Base-by-base conservation (phyloP, 2,113 vertebrate species). In the Colaptes auratus region DNA sequence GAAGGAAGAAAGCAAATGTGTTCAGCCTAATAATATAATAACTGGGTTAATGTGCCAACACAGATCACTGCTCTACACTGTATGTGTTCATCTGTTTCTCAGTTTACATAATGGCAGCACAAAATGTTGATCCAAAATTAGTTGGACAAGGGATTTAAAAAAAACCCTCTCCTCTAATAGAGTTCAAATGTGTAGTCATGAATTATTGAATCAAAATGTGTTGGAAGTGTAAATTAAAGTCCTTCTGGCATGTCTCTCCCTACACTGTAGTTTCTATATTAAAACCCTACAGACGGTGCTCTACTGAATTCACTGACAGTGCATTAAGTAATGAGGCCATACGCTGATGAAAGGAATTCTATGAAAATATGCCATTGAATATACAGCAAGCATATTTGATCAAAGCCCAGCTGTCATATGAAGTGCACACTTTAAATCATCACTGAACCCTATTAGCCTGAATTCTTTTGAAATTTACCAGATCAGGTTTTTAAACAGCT, bases 221-320 rank as follows among this genome's bases (percentile, higher is more conserved):
- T 94, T 95, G 85, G 88, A 95, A 96, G 48, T 95, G 93, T 88
- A 95, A 96, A 96, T 96, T 78, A 75, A 90, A 81, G 82, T 92
- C 85, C 76, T 91, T 78, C 80, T 0, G 4, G 52, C 76, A 28
- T 61, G 61, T 75, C 61, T 92, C 44, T 82, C 35, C 33, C 69
- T 61, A 2, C 59, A 69, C 42, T 23, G 35, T 15, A 83, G 61
- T 53, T 93, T 90, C 35, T 91, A 28, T 60, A 48, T 48, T 64
- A 90, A 88, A 83, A 31, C 56, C 35, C 35, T 81, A 21, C 66
- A 93, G 81, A 65, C 46, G 55, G 18, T 67, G 67, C 48, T 74
- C 53, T 52, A 31, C 23, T 50, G 76, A 92, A 91, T 94, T 96
- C 91, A 94, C 35, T 86, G 90, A 89, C 82, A 86, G 82, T 93